These are phyloP conservation scores for Drosophila ambigua DNA, from an alignment of 1,140 invertebrate species.

Conservation along the genomic window DNA sequence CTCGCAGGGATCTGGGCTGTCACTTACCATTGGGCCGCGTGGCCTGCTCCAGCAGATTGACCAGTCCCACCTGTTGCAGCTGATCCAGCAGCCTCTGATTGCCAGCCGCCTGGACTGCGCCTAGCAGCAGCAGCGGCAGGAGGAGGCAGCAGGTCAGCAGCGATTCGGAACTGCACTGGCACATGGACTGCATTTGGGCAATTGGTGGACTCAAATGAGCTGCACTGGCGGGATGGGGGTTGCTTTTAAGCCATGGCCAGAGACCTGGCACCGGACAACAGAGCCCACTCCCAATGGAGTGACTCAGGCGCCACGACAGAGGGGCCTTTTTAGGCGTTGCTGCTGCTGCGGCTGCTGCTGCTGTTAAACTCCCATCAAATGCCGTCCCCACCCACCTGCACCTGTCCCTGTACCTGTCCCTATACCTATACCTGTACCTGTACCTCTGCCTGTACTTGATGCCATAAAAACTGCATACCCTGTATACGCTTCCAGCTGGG, in stretches of 20 bases:
- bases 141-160: slow-evolving; percentile 6
- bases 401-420: too few relatives aligned
- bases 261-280: background rate
- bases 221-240: slow-evolving; percentile 8
- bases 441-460: too few relatives aligned
- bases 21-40: slow-evolving; percentile 56
- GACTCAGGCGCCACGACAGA: slow-evolving; percentile 30
- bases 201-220: slow-evolving; percentile 34
- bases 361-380: slow-evolving; percentile 9
- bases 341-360: slow-evolving; percentile 3
- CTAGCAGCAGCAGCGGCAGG: slow-evolving; percentile 12
- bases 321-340: too few relatives aligned
- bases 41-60: slow-evolving; percentile 56
- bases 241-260: slow-evolving; percentile 46
- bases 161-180: slow-evolving; percentile 1
- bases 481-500: background rate
- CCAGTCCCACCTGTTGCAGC: slow-evolving; percentile 55
- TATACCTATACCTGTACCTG: too few relatives aligned
- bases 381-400: slow-evolving; percentile 14
- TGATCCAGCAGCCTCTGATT: slow-evolving; percentile 44
- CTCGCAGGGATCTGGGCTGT: background rate
- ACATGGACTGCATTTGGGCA: slow-evolving; percentile 7
- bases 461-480: slow-evolving; percentile 43
- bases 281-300: slow-evolving; percentile 11
- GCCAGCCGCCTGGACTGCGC: background rate